phyloP scores from a whole-genome alignment of 2,888 invertebrate genomes.

The Pyrrhia umbra region DNA sequence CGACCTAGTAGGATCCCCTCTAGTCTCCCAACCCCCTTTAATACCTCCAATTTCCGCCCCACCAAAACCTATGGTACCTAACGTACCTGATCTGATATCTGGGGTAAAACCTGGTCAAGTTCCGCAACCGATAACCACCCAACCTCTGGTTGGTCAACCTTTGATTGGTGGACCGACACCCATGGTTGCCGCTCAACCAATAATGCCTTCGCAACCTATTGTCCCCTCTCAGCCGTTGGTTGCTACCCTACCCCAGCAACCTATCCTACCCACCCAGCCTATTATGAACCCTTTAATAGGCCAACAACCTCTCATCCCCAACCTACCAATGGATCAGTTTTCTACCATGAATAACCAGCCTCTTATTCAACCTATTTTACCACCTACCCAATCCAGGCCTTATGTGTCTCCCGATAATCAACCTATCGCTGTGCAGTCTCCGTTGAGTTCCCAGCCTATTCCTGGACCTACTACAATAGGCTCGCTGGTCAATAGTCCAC shows the following conservation, averaged over 20 bases:
- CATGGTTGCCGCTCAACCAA: constrained; percentile 50
- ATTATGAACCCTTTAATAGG: constrained; percentile 17
- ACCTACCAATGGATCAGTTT: constrained; percentile 34
- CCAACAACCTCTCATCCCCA: constrained; percentile 34
- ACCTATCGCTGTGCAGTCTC: constrained; percentile 56
- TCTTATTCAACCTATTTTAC: constrained; percentile 20
- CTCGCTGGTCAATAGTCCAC: constrained; percentile 78
- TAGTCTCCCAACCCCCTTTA: constrained; percentile 49
- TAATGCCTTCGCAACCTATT: constrained; percentile 61
- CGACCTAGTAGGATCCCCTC: constrained; percentile 44
- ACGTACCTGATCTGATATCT: constrained; percentile 82
- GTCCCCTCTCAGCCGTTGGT: constrained; percentile 67
- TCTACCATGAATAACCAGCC: constrained; percentile 26
- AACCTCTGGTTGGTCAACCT: constrained; percentile 64
- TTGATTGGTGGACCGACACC: constrained; percentile 62
- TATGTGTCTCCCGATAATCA: constrained; percentile 32
- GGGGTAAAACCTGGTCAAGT: constrained; percentile 71
- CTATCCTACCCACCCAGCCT: constrained; percentile 64
- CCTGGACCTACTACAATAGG: constrained; percentile 71
- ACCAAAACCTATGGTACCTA: constrained; percentile 67
- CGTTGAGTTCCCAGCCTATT: constrained; percentile 68
- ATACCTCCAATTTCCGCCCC: constrained; percentile 65
- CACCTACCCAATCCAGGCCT: constrained; percentile 11
- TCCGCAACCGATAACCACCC: constrained; percentile 6
- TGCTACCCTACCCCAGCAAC: constrained; percentile 65